Conservation (phyloP, 2,888 invertebrate genomes). For the Agonopterix alstromeriana region DNA sequence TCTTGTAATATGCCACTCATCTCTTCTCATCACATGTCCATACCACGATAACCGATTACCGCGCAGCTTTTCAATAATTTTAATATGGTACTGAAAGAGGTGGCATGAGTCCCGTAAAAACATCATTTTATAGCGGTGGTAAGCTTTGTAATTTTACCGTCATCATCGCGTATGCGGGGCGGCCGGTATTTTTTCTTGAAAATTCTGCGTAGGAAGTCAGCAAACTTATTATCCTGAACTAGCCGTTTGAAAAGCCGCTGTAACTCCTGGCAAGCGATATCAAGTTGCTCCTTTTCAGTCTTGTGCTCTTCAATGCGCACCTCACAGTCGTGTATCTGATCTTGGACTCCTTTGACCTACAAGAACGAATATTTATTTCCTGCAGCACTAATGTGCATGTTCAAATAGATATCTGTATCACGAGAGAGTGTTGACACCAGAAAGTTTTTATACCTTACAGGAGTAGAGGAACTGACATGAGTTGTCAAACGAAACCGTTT, state of each 20-base stretch:
- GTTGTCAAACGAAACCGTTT: too few relatives aligned
- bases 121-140: background rate
- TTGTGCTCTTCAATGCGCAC: slow-evolving; percentile 70
- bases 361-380: background rate
- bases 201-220: slow-evolving; percentile 86
- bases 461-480: too few relatives aligned
- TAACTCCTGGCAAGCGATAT: slow-evolving; percentile 39
- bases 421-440: too few relatives aligned
- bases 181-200: slow-evolving; percentile 89
- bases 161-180: slow-evolving; percentile 74
- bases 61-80: too few relatives aligned
- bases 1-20: too few relatives aligned
- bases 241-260: slow-evolving; percentile 76
- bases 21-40: too few relatives aligned
- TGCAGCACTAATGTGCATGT: background rate
- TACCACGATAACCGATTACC: too few relatives aligned
- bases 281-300: slow-evolving; percentile 41
- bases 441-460: too few relatives aligned
- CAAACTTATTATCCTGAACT: slow-evolving; percentile 84
- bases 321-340: slow-evolving; percentile 64
- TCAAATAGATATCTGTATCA: background rate
- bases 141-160: slow-evolving; percentile 33
- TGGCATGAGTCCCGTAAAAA: too few relatives aligned
- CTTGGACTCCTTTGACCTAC: slow-evolving; percentile 70
- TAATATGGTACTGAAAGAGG: too few relatives aligned